Base-by-base conservation (phyloP, 2,797 vertebrate species). In the Platyrinchus mystaceus region DNA sequence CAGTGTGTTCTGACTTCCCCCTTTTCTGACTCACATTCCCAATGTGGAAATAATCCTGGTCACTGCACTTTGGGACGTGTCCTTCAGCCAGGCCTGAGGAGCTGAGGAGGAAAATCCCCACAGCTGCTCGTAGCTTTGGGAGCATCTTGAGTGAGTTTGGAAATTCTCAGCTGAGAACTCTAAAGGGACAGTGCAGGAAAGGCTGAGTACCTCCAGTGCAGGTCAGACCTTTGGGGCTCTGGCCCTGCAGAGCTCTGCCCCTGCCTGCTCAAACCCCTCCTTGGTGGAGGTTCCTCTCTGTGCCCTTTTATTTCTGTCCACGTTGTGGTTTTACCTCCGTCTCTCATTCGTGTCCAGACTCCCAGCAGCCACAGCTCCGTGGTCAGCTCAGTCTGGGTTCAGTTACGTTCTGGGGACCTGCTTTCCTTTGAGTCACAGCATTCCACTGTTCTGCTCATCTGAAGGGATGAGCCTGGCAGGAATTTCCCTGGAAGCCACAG, bases 331-430 rank as follows among this genome's bases (percentile, higher is more conserved):
- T 69, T 24, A 3, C 13, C 6, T 2, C 26, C 6, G 41, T 1
- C 24, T 62, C 1, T 26, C 15, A 0, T 5, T 30, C 1, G 1
- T 5, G 14, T 3, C 8, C 0, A 0, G 69, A 41, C 36, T 20
- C 41, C 46, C 6, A 8, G 12, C 7, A 43, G 39, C 52, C 20
- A 0, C 34, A 17, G 16, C 19, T 56, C 62, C 16, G 0, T 1
- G 16, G 18, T 21, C 32, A 13, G 6, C 9, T n/a, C 39, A 4
- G 17, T 5, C 78, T 46, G 63, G 4, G 39, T 26, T 14, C 67
- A 83, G 9, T 34, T 37, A 44, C 39, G 49, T 7, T 8, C 63
- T 1, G 46, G 58, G n/a, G 17, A 46, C 41, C 1, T 1, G 10
- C 21, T 39, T 41, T 14, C 24, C 53, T 36, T 68, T 76, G 59